These are phyloP conservation scores for Temnothorax longispinosus DNA, from an alignment of 1,140 invertebrate species.

Conservation along the genomic window DNA sequence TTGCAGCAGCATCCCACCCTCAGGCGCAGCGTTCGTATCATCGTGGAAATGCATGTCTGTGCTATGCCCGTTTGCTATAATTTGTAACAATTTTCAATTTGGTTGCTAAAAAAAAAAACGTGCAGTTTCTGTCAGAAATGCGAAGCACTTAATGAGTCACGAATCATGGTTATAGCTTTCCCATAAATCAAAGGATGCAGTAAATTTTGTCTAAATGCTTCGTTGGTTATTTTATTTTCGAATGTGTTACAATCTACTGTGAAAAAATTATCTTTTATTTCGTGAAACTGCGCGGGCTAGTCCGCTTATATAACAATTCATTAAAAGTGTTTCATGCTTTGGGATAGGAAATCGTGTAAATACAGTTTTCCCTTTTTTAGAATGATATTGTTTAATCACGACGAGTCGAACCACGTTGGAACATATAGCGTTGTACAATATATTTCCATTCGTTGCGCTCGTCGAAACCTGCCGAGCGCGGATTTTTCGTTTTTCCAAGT, in stretches of 20 bases:
- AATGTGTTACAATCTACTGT: neutral
- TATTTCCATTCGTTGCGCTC: constrained; percentile 37
- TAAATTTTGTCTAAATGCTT: neutral
- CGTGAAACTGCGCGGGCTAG: neutral
- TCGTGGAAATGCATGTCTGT: neutral
- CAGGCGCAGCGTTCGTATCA: constrained; percentile 5
- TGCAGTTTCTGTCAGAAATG: neutral
- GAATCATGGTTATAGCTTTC: neutral
- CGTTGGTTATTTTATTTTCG: neutral
- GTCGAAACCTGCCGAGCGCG: neutral
- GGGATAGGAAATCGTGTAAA: neutral
- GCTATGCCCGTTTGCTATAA: constrained; percentile 1
- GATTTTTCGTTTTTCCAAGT: constrained; percentile 39
- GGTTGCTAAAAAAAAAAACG: neutral
- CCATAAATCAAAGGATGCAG: neutral
- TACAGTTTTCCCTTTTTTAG: neutral
- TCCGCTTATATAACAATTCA: neutral
- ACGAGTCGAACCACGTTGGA: neutral
- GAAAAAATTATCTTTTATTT: neutral
- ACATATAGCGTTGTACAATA: neutral
- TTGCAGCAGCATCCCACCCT: constrained; percentile 25
- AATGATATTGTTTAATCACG: constrained; percentile 23
- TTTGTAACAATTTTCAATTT: constrained; percentile 17
- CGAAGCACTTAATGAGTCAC: neutral
- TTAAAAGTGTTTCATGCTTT: neutral